phyloP scores from a whole-genome alignment of 1,140 invertebrate species.

The Caenorhabditis brenneri region DNA sequence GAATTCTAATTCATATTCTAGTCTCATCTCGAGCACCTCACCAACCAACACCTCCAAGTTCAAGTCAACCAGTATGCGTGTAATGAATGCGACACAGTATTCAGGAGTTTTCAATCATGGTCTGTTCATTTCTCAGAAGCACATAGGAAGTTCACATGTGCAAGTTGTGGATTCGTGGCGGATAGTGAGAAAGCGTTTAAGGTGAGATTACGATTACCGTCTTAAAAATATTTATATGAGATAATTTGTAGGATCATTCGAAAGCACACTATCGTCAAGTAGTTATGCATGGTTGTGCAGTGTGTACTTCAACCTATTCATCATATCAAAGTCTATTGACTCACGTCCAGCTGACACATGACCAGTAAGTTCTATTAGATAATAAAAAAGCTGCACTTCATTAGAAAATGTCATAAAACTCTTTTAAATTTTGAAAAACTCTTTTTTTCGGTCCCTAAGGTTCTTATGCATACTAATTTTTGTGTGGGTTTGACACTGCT shows the following conservation, averaged over 20 bases:
- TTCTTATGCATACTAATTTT: too few relatives aligned
- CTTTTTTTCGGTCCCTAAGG: too few relatives aligned
- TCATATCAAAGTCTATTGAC: not conserved
- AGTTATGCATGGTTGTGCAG: slow-evolving; percentile 30
- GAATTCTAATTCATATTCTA: not conserved
- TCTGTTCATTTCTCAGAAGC: not conserved
- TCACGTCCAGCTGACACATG: slow-evolving; percentile 22
- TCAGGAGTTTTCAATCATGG: not conserved
- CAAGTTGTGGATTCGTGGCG: not conserved
- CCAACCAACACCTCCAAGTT: not conserved
- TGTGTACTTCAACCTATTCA: not conserved
- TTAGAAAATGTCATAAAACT: not conserved
- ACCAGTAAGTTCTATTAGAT: not conserved
- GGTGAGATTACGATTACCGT: not conserved
- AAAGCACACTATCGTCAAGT: slow-evolving; percentile 16
- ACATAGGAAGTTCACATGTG: not conserved
- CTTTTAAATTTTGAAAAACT: too few relatives aligned
- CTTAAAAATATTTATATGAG: not conserved
- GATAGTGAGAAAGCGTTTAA: not conserved
- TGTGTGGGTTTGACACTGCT: too few relatives aligned
- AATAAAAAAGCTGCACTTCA: not conserved
- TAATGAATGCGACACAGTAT: not conserved
- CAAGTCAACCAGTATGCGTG: not conserved
- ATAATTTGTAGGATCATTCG: slow-evolving; percentile 40
- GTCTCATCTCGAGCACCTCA: slow-evolving; percentile 5